Evolutionary conservation across 2,113 vertebrate species (phyloP).

Genomic region (Malurus melanocephalus): DNA sequence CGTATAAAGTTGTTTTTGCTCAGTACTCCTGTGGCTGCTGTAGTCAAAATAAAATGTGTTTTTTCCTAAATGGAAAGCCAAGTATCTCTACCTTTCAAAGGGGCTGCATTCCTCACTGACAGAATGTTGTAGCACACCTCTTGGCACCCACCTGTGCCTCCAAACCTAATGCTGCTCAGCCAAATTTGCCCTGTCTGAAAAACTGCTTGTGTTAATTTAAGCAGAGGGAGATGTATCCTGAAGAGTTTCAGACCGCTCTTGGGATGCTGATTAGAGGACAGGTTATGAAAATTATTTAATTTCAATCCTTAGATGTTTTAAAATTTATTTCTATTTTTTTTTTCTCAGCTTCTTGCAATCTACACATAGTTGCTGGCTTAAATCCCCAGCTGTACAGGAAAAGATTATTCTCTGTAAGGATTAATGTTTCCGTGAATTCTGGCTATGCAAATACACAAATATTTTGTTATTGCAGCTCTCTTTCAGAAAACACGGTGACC

Average conservation of each 20-base stretch:
- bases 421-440: neutral
- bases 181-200: neutral
- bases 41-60: neutral
- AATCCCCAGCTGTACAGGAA: neutral
- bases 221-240: neutral
- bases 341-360: constrained; percentile 4
- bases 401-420: neutral
- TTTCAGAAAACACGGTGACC: neutral
- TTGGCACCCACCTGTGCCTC: neutral
- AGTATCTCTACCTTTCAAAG: neutral
- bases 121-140: neutral
- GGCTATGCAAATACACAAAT: neutral
- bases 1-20: neutral
- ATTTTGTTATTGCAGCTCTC: neutral
- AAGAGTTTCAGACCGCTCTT: neutral
- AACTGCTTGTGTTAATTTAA: neutral
- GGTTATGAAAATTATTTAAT: neutral
- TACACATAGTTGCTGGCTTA: neutral
- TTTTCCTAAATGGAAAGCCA: neutral
- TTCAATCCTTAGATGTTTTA: neutral
- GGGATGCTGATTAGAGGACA: neutral
- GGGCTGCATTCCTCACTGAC: neutral
- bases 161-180: neutral
- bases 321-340: neutral
- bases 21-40: neutral